Evolutionary conservation across 2,113 vertebrate species (phyloP), one percentile per base, ranked within the genome.

Genomic region (Phalacrocorax brasilianus): DNA sequence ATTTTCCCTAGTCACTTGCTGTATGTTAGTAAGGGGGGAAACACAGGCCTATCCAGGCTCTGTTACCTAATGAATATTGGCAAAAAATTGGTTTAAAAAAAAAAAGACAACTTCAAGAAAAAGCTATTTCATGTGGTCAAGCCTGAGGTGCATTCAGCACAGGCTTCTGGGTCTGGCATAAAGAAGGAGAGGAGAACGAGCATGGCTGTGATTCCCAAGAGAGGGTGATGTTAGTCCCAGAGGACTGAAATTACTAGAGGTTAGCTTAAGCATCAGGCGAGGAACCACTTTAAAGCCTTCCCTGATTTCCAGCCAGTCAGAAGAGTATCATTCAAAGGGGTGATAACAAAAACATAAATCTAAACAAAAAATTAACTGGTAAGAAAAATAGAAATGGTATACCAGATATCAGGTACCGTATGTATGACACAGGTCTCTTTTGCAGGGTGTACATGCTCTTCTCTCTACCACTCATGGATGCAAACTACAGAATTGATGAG

Each of bases 361-460:
- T 58, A 21, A 35, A 35, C 9, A n/a, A 65, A 82, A 84, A 62
- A 38, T 6, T 9, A 33, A 11, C 27, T n/a, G n/a, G 11, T 67
- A 35, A 13, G n/a, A 91, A 16, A 16, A 62, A 35, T 10, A 68
- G 21, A 9, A 16, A 35, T 26, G 53, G 40, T 26, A 20, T 6
- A 33, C 0, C 6, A 15, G 35, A 21, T 53, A 16, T 80, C 27
- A 32, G 49, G 52, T 67, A 17, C 13, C 9, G 0, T 9, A 44
- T 20, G 38, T 40, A 6, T 72, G 55, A 74, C 61, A 52, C 4
- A 5, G 22, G 12, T 85, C 40, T 97, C 61, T 95, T 91, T 88
- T 89, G 38, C 80, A 97, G 97, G 74, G 8, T 58, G 8, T 18
- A 58, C 14, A 8, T 26, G 9, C 7, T 65, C 22, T 79, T 28